Base-by-base conservation (phyloP, 30 jellyfish, hydroid and myxozoan genomes). In the Mastigias papua region DNA sequence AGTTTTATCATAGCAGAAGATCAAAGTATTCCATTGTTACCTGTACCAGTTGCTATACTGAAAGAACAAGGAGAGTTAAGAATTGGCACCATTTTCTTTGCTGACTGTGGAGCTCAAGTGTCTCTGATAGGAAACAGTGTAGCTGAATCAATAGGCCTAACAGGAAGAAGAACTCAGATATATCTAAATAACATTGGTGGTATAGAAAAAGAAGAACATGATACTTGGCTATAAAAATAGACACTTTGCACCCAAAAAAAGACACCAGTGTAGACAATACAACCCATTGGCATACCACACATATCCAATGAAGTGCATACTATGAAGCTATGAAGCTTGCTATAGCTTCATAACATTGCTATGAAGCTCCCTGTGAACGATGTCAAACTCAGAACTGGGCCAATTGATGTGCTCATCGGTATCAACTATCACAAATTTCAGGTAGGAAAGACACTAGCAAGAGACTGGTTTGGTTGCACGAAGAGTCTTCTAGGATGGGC, bases 111-210 rank as follows among this genome's bases (percentile, higher is more conserved):
- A 17, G 96, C 90, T 31, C 91, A 76, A 28, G 37, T 87, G 74
- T 49, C 78, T 34, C 46, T 87, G 87, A 87, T 87, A 7, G 58
- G 87, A 23, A 61, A 78, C 29, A 81, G 33, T 30, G 54, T 79
- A 13, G 91, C 92, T 42, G 80, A 67, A 78, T 48, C 34, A 13
- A 50, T 82, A 50, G 88, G 92, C 20, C 82, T 82, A 71, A 67
- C 0, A 96, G 97, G 21, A 57, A 75, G 67, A 33, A 73, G 19
- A 89, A 30, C 1, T 30, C 81, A 1, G 81, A 69, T 26, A 63
- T 74, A n/a, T 10, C 71, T 90, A 2, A 73, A 92, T 1, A 75
- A 81, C 73, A 87, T 82, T 49, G 97, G 86, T 34, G 91, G 95
- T 82, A 73, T 77, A 51, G 81, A 76, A n/a, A n/a, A n/a, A 62